A percentile compares a stretch with the other conserved stretches of the same genome.
phyloP scores from a whole-genome alignment of 2,888 invertebrate species.

The Axea sp. region DNA sequence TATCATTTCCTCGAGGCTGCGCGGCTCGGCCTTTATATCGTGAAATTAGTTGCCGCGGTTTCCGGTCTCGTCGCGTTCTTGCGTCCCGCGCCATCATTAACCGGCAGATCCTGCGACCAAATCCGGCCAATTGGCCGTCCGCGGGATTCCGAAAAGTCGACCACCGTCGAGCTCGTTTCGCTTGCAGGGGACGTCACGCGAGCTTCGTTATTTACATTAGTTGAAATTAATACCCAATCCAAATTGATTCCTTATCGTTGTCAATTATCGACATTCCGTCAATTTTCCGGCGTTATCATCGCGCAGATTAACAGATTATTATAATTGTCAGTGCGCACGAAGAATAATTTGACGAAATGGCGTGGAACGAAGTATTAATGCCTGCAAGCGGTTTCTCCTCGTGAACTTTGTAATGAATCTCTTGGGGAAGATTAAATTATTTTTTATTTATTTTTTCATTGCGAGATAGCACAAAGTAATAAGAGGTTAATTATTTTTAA shows the following conservation, averaged over 20 bases:
- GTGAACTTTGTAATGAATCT: slow-evolving; percentile 4
- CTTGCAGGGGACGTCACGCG: slow-evolving; percentile 38
- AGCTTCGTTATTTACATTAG: too few species aligned
- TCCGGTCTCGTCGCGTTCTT: slow-evolving; percentile 71
- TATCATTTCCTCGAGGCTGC: slow-evolving; percentile 66
- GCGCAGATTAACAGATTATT: slow-evolving; percentile 24
- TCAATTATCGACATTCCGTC: slow-evolving; percentile 16
- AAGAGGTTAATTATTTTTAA: too few species aligned
- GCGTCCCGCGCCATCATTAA: slow-evolving; percentile 69
- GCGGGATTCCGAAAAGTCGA: slow-evolving; percentile 64
- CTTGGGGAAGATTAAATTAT: slow-evolving; percentile 6
- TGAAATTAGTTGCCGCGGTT: slow-evolving; percentile 74
- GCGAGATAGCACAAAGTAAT: too few species aligned
- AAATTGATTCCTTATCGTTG: slow-evolving; percentile 27
- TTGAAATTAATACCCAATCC: too few species aligned
- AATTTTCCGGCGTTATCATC: slow-evolving; percentile 4
- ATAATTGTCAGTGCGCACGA: slow-evolving; percentile 28
- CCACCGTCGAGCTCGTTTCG: slow-evolving; percentile 60
- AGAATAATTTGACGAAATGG: slow-evolving; percentile 22
- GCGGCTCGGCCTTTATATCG: slow-evolving; percentile 72
- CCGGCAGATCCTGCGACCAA: slow-evolving; percentile 57
- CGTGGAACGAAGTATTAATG: slow-evolving; percentile 11
- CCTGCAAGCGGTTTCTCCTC: too few species aligned
- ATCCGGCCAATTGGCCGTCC: slow-evolving; percentile 56
- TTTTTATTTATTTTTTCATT: slow-evolving; percentile 15